These are phyloP conservation scores for Coreoperca whiteheadi DNA, from an alignment of 2,113 vertebrate genomes.

Conservation along the genomic window DNA sequence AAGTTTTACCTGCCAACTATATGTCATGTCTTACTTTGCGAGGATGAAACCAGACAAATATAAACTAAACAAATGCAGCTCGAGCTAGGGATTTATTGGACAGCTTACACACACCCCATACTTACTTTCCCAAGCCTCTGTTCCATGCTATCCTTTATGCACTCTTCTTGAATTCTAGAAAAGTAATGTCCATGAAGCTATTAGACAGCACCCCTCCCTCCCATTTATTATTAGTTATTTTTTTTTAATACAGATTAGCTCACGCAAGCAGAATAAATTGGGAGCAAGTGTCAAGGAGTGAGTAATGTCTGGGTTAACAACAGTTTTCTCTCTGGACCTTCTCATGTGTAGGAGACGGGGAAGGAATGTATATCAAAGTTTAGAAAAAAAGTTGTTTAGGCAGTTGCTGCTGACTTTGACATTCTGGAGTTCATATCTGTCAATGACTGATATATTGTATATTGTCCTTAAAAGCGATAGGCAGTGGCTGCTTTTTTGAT, in stretches of 20 bases:
- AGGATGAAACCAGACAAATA: constrained; percentile 62
- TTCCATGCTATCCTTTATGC: constrained; percentile 4
- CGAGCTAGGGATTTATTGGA: constrained; percentile 29
- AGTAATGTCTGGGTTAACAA: constrained; percentile 49
- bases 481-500: neutral
- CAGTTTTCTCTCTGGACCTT: constrained; percentile 40
- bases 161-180: constrained; percentile 6
- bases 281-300: constrained; percentile 65
- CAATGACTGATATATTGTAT: neutral
- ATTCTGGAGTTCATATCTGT: constrained; percentile 33
- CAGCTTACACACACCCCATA: constrained; percentile 36
- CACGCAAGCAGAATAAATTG: constrained; percentile 63
- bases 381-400: too few species aligned
- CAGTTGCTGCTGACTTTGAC: constrained; percentile 29
- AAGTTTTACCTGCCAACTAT: constrained; percentile 57
- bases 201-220: constrained; percentile 1
- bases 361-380: constrained; percentile 44
- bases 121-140: constrained; percentile 22
- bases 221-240: too few species aligned
- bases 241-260: constrained; percentile 60
- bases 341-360: constrained; percentile 30
- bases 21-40: constrained; percentile 49
- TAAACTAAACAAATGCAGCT: constrained; percentile 58
- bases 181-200: constrained; percentile 45
- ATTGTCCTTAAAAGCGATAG: neutral